phyloP scores from a whole-genome alignment of 2,113 vertebrate species.

The Cyprinodon variegatus region DNA sequence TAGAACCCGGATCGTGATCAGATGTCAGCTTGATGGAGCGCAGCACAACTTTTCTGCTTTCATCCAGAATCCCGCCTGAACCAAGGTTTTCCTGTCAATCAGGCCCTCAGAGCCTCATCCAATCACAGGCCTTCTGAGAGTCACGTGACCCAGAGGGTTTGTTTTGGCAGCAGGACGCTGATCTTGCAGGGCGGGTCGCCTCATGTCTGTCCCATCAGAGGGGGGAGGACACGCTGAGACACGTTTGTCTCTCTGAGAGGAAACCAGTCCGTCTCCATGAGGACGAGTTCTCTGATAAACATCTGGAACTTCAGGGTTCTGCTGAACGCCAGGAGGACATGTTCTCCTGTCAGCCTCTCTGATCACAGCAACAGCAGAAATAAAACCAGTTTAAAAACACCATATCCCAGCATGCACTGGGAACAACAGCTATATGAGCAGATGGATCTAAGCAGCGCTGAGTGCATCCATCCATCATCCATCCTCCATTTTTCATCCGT shows the following conservation, averaged over 20 bases:
- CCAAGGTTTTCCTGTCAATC: neutral
- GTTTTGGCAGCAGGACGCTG: neutral
- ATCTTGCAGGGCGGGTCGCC: slow-evolving; percentile 11
- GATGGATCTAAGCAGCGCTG: neutral
- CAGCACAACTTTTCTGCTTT: neutral
- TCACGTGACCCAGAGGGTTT: slow-evolving; percentile 13
- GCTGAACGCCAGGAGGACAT: too few species aligned
- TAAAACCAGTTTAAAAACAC: neutral
- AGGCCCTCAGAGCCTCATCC: neutral
- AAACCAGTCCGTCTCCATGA: neutral
- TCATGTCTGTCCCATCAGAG: slow-evolving; percentile 28
- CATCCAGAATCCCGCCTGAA: too few species aligned
- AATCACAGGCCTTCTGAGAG: neutral
- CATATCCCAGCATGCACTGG: slow-evolving; percentile 5
- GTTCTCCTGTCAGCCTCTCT: too few species aligned
- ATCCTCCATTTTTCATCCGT: neutral
- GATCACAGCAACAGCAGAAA: too few species aligned
- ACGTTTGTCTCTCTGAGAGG: neutral
- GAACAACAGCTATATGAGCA: neutral
- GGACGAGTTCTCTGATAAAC: too few species aligned
- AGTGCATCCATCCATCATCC: neutral
- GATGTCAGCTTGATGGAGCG: neutral
- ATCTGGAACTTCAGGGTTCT: too few species aligned
- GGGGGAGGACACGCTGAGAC: neutral
- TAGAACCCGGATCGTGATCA: neutral